Evolutionary conservation across 2,113 vertebrate species (phyloP).

Genomic region (Oxygymnocypris stewartii): DNA sequence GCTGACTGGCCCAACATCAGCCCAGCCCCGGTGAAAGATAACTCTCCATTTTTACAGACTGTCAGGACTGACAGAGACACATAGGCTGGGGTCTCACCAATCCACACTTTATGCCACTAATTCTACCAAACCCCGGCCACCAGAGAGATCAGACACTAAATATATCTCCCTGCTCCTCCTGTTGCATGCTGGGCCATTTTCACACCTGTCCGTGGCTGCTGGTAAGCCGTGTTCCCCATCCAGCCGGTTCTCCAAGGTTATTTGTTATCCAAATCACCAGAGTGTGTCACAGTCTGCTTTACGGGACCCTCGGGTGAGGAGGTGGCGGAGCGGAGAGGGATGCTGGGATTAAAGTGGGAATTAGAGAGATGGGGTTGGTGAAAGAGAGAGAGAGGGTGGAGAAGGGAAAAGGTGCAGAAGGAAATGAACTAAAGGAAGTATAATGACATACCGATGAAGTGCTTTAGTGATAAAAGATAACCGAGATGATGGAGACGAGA

Average conservation of each 20-base stretch:
- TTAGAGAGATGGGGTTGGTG: constrained; percentile 7
- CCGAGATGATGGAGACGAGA: not conserved
- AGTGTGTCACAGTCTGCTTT: constrained; percentile 42
- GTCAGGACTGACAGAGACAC: constrained; percentile 40
- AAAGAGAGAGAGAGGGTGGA: not conserved
- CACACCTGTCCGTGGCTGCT: constrained; percentile 24
- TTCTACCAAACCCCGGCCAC: constrained; percentile 22
- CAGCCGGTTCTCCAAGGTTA: constrained; percentile 32
- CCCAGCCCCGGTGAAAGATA: not conserved
- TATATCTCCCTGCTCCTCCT: constrained; percentile 38
- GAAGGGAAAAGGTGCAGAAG: not conserved
- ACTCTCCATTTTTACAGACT: constrained; percentile 11
- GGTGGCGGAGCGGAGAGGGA: constrained; percentile 35
- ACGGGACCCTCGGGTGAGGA: constrained; percentile 42
- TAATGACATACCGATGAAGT: not conserved
- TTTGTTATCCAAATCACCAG: constrained; percentile 41
- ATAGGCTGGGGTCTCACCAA: constrained; percentile 22
- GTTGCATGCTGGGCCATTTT: constrained; percentile 30
- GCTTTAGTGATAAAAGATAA: constrained; percentile 27
- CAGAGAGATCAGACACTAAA: constrained; percentile 33
- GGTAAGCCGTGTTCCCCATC: constrained; percentile 13
- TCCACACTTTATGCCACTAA: not conserved
- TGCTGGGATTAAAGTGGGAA: constrained; percentile 35
- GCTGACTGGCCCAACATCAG: not conserved
- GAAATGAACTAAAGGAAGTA: constrained; percentile 6